Conservation (phyloP, 1,140 invertebrate genomes). For the Halyomorpha halys region DNA sequence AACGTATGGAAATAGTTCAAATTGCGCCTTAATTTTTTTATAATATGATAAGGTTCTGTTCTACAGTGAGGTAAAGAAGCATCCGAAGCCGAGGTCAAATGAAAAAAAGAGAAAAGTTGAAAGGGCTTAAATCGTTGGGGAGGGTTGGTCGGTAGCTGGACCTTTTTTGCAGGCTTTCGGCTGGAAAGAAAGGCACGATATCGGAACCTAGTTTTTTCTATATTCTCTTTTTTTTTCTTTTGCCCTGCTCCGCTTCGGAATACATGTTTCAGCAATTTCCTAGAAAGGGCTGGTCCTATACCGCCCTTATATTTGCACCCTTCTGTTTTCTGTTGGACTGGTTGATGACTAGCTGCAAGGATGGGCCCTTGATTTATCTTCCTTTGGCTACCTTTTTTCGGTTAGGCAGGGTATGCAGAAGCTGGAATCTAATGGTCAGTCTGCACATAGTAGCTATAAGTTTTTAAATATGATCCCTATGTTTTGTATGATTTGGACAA, state of each 20-base stretch:
- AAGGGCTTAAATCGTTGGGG: conserved; percentile 5
- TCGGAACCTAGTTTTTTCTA: conserved; percentile 9
- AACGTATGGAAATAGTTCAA: too few species aligned
- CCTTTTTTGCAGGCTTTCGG: neutral
- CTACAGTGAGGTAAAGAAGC: neutral
- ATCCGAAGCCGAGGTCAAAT: neutral
- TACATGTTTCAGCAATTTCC: conserved; percentile 16
- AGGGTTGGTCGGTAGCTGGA: conserved; percentile 1
- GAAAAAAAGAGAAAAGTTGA: neutral
- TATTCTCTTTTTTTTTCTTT: conserved; percentile 3
- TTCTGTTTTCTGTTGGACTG: neutral
- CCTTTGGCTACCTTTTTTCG: too few species aligned
- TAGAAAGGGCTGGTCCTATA: neutral
- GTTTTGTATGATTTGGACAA: too few species aligned
- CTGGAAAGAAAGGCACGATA: conserved; percentile 5
- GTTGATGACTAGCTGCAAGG: neutral
- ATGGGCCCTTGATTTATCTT: too few species aligned
- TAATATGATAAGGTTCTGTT: too few species aligned
- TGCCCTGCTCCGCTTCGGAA: conserved; percentile 3
- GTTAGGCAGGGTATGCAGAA: too few species aligned
- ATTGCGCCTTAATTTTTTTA: too few species aligned
- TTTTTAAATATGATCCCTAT: too few species aligned
- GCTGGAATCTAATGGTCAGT: too few species aligned
- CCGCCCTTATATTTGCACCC: conserved; percentile 1
- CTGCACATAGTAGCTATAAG: too few species aligned